These are phyloP conservation scores for Ceratoteleas bidentatus DNA, from an alignment of 1,140 invertebrate genomes.

Conservation along the genomic window DNA sequence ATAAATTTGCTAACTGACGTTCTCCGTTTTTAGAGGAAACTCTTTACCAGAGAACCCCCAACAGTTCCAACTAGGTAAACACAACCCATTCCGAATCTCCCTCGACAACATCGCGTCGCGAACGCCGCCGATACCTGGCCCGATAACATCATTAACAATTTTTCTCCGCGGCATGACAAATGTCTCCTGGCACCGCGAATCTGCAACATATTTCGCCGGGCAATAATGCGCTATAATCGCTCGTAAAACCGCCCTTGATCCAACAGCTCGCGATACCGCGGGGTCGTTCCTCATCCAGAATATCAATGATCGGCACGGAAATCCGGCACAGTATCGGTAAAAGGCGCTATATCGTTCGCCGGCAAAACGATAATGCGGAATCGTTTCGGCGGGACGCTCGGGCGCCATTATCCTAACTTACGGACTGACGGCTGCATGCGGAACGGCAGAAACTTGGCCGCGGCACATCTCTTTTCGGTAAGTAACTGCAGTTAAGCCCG, in stretches of 20 bases:
- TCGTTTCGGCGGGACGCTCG: constrained; percentile 48
- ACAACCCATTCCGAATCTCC: background rate
- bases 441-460: constrained; percentile 72
- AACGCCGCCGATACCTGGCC: background rate
- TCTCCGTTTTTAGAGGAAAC: too few species aligned
- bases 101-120: background rate
- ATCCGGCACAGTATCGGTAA: constrained; percentile 55
- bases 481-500: constrained; percentile 73
- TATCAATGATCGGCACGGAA: constrained; percentile 63
- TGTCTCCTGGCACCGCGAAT: constrained; percentile 33
- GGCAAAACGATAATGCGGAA: constrained; percentile 71
- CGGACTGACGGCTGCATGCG: constrained; percentile 66
- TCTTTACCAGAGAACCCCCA: too few species aligned
- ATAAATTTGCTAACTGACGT: too few species aligned
- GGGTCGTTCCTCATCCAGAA: constrained; percentile 56
- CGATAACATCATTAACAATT: constrained; percentile 25
- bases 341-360: constrained; percentile 57
- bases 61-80: too few species aligned
- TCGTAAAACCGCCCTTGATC: constrained; percentile 60
- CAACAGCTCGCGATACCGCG: constrained; percentile 46
- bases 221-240: constrained; percentile 64
- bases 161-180: constrained; percentile 43
- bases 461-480: constrained; percentile 64
- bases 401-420: constrained; percentile 77
- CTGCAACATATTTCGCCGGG: constrained; percentile 51